phyloP scores from a whole-genome alignment of 2,797 vertebrate genomes.

The Cryptoprocta ferox region DNA sequence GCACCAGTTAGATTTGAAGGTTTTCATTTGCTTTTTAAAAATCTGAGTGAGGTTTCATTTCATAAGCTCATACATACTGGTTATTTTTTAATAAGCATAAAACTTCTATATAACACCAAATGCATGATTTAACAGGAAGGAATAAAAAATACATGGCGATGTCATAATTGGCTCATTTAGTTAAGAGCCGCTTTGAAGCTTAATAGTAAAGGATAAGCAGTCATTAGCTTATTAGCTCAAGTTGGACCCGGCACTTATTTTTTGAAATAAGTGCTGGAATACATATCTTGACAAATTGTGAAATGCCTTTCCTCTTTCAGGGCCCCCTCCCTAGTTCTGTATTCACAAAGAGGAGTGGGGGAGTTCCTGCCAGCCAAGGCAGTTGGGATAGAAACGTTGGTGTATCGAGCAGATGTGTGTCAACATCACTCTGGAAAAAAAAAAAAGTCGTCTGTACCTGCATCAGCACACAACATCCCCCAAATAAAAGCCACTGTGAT shows the following conservation, averaged over 20 bases:
- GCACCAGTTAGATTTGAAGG: slow-evolving; percentile 80
- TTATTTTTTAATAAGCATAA: slow-evolving; percentile 82
- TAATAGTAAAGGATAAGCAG: slow-evolving; percentile 68
- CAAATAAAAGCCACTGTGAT: slow-evolving; percentile 25
- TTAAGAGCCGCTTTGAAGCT: slow-evolving; percentile 69
- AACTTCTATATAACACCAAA: slow-evolving; percentile 76
- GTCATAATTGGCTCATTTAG: slow-evolving; percentile 78
- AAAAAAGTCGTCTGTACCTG: not conserved
- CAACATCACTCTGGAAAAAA: slow-evolving; percentile 44
- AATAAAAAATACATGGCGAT: slow-evolving; percentile 72
- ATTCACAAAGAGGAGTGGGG: not conserved
- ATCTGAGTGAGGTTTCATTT: slow-evolving; percentile 78
- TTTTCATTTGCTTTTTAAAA: slow-evolving; percentile 83
- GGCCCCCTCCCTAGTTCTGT: not conserved
- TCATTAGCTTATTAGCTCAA: slow-evolving; percentile 77
- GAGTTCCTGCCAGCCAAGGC: slow-evolving; percentile 35
- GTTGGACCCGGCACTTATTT: slow-evolving; percentile 46
- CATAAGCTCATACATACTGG: slow-evolving; percentile 76
- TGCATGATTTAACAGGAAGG: slow-evolving; percentile 78
- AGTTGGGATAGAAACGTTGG: slow-evolving; percentile 1
- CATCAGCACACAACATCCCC: not conserved
- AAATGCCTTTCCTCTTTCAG: slow-evolving; percentile 11
- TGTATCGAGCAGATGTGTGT: slow-evolving; percentile 60
- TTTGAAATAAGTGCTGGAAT: slow-evolving; percentile 54
- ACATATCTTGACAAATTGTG: slow-evolving; percentile 66